Evolutionary conservation across 2,888 invertebrate genomes (phyloP), one percentile per base, ranked within the genome.

Genomic region (Toxonevra muliebris): DNA sequence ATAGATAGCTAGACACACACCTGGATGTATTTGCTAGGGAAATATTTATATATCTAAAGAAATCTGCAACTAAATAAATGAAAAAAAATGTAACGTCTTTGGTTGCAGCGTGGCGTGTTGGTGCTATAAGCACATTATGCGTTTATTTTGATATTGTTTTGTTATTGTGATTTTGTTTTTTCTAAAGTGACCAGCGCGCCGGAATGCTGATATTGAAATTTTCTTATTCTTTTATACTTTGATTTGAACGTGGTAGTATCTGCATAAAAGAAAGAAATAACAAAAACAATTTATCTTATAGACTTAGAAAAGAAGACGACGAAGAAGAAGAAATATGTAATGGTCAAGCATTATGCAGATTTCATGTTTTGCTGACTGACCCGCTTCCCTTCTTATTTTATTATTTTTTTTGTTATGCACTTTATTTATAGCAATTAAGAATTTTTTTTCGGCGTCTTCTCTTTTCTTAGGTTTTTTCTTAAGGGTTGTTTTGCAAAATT

Each of bases 61-160:
- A 30, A 30, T 2, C 10, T 48, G 30, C 40, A 52, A 11, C 30
- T 42, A 54, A 19, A 42, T n/a, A 9, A 61, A 41, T 12, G 30
- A 61, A 53, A 61, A 53, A 50, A 54, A 65, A 57, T 58, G 69
- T 69, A 69, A 69, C 69, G 69, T 69, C 69, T 69, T 69, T 66
- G 66, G 69, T 43, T 52, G 60, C 54, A 12, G 53, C 54, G 63
- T 30, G 13, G 50, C 20, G 65, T 30, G 30, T 30, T 30, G 30
- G 65, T 61, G 65, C 58, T 43, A 41, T 66, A 69, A 69, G 65
- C 57, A 69, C 62, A 58, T 66, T 69, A 69, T 69, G 69, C 69
- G 69, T 69, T 69, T 69, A 61, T 54, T 48, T 52, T 43, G 61
- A 54, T 5, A 42, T 30, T 30, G 30, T 4, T 30, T 30, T 30